These are phyloP conservation scores for Drosophila acutilabella DNA, from an alignment of 2,888 invertebrate genomes.

Conservation along the genomic window DNA sequence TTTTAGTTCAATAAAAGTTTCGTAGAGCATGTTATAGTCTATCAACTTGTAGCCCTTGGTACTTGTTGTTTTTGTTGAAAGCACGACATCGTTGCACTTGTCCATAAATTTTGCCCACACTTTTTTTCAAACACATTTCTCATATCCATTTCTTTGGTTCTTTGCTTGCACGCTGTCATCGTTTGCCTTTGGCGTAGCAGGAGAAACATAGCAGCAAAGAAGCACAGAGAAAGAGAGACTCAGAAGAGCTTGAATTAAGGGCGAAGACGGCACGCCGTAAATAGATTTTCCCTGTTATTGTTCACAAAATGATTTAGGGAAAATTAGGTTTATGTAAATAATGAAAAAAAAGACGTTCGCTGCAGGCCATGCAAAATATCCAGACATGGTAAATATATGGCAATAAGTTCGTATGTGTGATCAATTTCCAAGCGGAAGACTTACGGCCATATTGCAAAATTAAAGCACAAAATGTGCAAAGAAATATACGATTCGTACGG, in stretches of 20 bases:
- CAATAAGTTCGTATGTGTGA: conserved; percentile 24
- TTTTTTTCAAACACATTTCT: conserved; percentile 21
- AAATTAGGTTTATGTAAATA: conserved; percentile 85
- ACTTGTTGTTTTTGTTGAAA: conserved; percentile 36
- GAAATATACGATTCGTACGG: conserved; percentile 5
- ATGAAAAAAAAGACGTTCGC: conserved; percentile 66
- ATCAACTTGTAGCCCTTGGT: not conserved
- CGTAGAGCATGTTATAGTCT: not conserved
- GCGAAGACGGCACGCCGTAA: conserved; percentile 65
- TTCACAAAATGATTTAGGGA: conserved; percentile 84
- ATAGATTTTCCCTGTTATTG: conserved; percentile 79
- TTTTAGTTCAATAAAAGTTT: no score
- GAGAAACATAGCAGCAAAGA: not conserved
- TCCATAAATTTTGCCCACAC: conserved; percentile 70
- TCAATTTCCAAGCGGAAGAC: conserved; percentile 46
- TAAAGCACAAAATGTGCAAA: conserved; percentile 33
- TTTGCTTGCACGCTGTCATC: conserved; percentile 30
- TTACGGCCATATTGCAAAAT: conserved; percentile 49
- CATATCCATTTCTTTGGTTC: conserved; percentile 31
- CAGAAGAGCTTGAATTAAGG: conserved; percentile 51
- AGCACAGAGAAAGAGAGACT: not conserved
- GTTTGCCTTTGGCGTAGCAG: conserved; percentile 17
- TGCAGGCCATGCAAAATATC: conserved; percentile 59
- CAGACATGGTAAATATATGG: conserved; percentile 41
- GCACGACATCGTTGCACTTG: conserved; percentile 60